phyloP scores from a whole-genome alignment of 1,140 invertebrate species.

The Trinorchestia longiramus region DNA sequence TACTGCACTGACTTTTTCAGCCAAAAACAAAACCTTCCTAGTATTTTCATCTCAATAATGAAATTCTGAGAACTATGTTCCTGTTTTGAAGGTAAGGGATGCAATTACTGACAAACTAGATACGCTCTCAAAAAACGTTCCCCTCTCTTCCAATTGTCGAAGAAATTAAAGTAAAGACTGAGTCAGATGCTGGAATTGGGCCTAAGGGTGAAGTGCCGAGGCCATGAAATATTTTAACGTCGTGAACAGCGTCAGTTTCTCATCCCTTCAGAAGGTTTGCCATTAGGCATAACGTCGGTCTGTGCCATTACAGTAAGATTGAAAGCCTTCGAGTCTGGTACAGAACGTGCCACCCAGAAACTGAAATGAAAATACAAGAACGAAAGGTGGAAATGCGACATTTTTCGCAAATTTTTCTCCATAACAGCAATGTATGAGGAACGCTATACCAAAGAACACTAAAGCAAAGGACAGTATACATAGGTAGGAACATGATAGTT shows the following conservation, averaged over 20 bases:
- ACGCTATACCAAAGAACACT: background rate
- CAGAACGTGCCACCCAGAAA: background rate
- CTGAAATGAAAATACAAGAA: background rate
- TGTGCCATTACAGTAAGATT: background rate
- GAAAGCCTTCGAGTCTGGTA: background rate
- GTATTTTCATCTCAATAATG: too few relatives aligned
- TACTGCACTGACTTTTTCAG: too few relatives aligned
- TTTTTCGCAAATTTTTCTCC: background rate
- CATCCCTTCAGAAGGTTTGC: background rate
- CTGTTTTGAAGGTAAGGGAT: too few relatives aligned
- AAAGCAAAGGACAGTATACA: background rate
- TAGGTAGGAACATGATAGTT: background rate
- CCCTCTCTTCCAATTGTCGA: too few relatives aligned
- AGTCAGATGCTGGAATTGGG: background rate
- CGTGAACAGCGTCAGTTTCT: background rate
- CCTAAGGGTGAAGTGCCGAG: background rate
- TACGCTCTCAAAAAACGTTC: too few relatives aligned
- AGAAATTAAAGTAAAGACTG: background rate
- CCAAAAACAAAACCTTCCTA: too few relatives aligned
- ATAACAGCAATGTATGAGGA: background rate
- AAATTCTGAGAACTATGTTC: too few relatives aligned
- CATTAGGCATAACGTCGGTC: background rate
- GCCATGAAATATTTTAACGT: background rate
- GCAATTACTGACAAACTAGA: too few relatives aligned
- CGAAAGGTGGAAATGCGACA: background rate